phyloP scores from a whole-genome alignment of 2,113 vertebrate species.

The Abramis brama region DNA sequence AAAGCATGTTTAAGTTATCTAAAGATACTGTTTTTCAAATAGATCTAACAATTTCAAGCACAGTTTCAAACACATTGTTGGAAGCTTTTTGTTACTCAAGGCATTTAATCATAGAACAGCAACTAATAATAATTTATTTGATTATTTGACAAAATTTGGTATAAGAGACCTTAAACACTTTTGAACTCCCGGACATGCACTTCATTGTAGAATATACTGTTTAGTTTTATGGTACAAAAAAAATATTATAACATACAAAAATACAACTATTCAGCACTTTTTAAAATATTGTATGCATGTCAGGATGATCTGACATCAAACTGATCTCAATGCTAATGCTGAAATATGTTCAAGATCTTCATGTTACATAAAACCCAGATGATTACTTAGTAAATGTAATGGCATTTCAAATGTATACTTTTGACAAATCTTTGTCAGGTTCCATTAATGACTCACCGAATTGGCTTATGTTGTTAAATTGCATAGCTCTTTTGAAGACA shows the following conservation, averaged over 20 bases:
- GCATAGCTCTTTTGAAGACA: not conserved
- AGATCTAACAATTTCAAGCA: not conserved
- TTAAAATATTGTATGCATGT: too few relatives aligned
- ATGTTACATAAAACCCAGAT: not conserved
- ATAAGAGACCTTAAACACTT: too few relatives aligned
- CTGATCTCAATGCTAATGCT: not conserved
- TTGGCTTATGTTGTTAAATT: not conserved
- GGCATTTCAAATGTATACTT: not conserved
- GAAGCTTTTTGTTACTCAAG: not conserved
- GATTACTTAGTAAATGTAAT: not conserved
- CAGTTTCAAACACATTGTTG: not conserved
- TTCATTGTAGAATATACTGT: not conserved
- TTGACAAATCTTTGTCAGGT: not conserved
- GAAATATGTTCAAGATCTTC: too few relatives aligned
- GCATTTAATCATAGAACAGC: not conserved
- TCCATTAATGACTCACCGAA: not conserved
- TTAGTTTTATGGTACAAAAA: not conserved
- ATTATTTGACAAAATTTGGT: not conserved
- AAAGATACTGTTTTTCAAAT: not conserved
- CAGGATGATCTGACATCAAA: not conserved
- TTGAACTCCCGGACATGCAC: not conserved
- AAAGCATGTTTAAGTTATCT: not conserved
- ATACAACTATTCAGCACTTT: not conserved
- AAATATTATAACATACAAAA: not conserved
- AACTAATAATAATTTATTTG: not conserved